phyloP scores from a whole-genome alignment of 2,888 invertebrate genomes.

The Odontomyia ornata region DNA sequence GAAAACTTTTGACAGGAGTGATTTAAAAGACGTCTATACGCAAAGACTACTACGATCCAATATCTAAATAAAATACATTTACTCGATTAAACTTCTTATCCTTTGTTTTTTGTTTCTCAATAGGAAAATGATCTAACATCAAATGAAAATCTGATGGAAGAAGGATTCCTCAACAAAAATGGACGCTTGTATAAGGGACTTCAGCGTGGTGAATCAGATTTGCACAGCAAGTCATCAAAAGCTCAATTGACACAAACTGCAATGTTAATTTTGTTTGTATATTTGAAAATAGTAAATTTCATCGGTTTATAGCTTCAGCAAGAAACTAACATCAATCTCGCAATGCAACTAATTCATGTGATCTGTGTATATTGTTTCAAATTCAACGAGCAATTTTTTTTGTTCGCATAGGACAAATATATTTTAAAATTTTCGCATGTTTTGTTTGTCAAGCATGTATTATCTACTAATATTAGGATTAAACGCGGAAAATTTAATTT shows the following conservation, averaged over 20 bases:
- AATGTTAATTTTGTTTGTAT: constrained; percentile 24
- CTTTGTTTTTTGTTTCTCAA: constrained; percentile 24
- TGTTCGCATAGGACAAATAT: too few relatives aligned
- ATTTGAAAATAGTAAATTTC: constrained; percentile 44
- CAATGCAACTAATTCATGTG: constrained; percentile 8
- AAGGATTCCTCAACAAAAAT: constrained; percentile 62
- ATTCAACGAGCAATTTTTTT: too few relatives aligned
- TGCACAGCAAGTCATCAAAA: constrained; percentile 54
- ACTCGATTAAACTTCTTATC: too few relatives aligned
- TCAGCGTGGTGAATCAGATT: constrained; percentile 52
- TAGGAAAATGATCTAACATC: constrained; percentile 61
- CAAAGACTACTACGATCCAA: too few relatives aligned
- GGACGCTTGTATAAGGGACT: constrained; percentile 59
- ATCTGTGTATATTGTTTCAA: background rate
- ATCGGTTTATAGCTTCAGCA: constrained; percentile 45
- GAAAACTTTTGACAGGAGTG: too few relatives aligned
- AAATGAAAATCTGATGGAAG: constrained; percentile 62
- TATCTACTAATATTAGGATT: background rate
- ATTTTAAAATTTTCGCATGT: too few relatives aligned
- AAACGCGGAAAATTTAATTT: background rate
- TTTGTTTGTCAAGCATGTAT: too few relatives aligned
- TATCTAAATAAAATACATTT: too few relatives aligned
- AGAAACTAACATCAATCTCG: constrained; percentile 23
- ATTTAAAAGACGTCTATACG: too few relatives aligned
- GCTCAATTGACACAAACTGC: constrained; percentile 51